These are phyloP conservation scores for Heteractis magnifica DNA, from an alignment of 92 coral and sea anemone species.

Conservation along the genomic window DNA sequence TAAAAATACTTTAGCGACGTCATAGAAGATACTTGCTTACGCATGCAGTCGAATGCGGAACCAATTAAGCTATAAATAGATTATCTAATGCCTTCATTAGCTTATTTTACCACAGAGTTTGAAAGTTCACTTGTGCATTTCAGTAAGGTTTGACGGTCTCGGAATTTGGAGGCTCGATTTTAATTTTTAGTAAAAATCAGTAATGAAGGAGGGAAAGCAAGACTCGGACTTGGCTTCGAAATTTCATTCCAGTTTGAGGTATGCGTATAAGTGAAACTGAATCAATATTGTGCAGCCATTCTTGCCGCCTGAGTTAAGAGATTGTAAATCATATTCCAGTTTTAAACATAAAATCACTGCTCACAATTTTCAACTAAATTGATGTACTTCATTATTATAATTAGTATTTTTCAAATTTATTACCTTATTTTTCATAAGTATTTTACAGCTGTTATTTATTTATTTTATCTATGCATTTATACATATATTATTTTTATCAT, in stretches of 20 bases:
- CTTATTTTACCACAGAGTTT: neutral
- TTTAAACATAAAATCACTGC: too few relatives aligned
- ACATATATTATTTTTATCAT: too few relatives aligned
- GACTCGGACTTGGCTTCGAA: neutral
- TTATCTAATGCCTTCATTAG: neutral
- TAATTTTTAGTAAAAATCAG: neutral
- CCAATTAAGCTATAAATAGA: neutral
- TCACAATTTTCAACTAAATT: too few relatives aligned
- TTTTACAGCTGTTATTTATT: too few relatives aligned
- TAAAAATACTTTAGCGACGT: neutral
- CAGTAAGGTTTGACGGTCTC: neutral
- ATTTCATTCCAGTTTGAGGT: neutral
- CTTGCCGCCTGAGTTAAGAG: neutral
- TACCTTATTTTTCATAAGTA: too few relatives aligned
- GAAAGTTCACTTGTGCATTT: neutral
- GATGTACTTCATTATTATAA: too few relatives aligned
- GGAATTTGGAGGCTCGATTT: neutral
- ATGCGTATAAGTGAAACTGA: neutral
- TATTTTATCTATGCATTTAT: too few relatives aligned
- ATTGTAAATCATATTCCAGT: too few relatives aligned
- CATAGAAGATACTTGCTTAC: neutral
- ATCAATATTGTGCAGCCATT: neutral
- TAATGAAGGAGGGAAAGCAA: neutral
- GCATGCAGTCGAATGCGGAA: neutral
- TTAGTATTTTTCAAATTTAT: too few relatives aligned